Evolutionary conservation across 2,888 invertebrate species (phyloP).

Genomic region (Orgyia antiqua): DNA sequence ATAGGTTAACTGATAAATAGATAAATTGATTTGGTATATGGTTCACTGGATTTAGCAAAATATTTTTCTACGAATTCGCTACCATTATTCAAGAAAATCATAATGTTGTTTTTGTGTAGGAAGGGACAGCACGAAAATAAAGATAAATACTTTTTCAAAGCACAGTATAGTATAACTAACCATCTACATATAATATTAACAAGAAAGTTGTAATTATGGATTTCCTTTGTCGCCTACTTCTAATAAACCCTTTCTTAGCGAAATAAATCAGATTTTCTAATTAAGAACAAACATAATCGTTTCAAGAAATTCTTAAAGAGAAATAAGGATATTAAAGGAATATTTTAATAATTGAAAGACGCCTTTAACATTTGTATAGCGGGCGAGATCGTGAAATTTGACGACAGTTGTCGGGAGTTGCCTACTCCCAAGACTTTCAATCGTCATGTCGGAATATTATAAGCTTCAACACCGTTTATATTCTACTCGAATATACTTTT

Average conservation of each 20-base stretch:
- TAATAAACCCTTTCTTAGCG: slow-evolving; percentile 28
- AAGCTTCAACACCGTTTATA: background rate
- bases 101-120: too few relatives aligned
- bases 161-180: too few relatives aligned
- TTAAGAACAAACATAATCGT: slow-evolving; percentile 48
- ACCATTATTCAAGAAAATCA: too few relatives aligned
- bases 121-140: too few relatives aligned
- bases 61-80: too few relatives aligned
- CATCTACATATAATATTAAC: too few relatives aligned
- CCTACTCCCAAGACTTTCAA: slow-evolving; percentile 18
- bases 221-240: slow-evolving; percentile 31
- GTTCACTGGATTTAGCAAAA: too few relatives aligned
- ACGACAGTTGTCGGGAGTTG: slow-evolving; percentile 44
- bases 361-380: slow-evolving; percentile 26
- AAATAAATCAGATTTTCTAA: slow-evolving; percentile 49
- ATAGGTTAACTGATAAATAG: too few relatives aligned
- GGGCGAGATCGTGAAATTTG: slow-evolving; percentile 34
- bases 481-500: slow-evolving; percentile 24
- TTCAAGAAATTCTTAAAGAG: slow-evolving; percentile 35
- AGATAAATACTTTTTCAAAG: too few relatives aligned
- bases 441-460: slow-evolving; percentile 9
- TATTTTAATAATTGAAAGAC: slow-evolving; percentile 49
- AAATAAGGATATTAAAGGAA: slow-evolving; percentile 42
- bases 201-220: slow-evolving; percentile 18
- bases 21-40: too few relatives aligned